Percentiles rank a stretch among this genome's conserved stretches.
phyloP scores from a whole-genome alignment of 1,140 invertebrate species.

The Drosophila varians region DNA sequence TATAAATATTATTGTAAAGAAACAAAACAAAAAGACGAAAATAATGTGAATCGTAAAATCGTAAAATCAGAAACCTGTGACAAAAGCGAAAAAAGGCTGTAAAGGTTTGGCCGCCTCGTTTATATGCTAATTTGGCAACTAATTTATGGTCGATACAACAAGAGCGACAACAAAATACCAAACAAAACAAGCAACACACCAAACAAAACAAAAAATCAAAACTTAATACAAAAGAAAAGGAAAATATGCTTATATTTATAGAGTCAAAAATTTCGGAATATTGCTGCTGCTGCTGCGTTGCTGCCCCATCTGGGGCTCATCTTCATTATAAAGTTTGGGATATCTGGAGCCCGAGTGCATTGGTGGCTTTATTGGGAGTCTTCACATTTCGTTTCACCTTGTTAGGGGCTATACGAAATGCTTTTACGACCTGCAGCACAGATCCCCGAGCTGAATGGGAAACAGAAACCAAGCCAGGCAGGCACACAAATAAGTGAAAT shows the following conservation, averaged over 20 bases:
- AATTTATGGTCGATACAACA: constrained; percentile 78
- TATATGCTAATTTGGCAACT: constrained; percentile 74
- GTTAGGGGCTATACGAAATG: constrained; percentile 67
- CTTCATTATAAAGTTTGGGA: constrained; percentile 31
- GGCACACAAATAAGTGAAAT: constrained; percentile 64
- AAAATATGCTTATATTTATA: constrained; percentile 53
- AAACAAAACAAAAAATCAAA: constrained; percentile 24
- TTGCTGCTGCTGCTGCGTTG: constrained; percentile 21
- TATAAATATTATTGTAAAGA: constrained; percentile 43
- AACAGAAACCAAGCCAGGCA: constrained; percentile 6
- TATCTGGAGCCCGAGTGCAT: constrained; percentile 23
- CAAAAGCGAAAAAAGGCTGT: constrained; percentile 52
- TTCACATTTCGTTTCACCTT: constrained; percentile 79
- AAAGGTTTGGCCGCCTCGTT: constrained; percentile 69
- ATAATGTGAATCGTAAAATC: constrained; percentile 5
- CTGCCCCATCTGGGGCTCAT: constrained; percentile 4
- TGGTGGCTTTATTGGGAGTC: constrained; percentile 57
- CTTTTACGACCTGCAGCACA: constrained; percentile 54
- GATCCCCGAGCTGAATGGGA: constrained; percentile 8
- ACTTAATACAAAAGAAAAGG: constrained; percentile 31
- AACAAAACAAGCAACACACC: constrained; percentile 31
- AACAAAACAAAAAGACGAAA: neutral
- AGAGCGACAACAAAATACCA: constrained; percentile 75
- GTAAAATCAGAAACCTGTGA: constrained; percentile 35
- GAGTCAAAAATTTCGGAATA: constrained; percentile 57